Evolutionary conservation across 30 jellyfish, hydroid and myxozoan species (phyloP).

Genomic region (Morbakka virulenta): DNA sequence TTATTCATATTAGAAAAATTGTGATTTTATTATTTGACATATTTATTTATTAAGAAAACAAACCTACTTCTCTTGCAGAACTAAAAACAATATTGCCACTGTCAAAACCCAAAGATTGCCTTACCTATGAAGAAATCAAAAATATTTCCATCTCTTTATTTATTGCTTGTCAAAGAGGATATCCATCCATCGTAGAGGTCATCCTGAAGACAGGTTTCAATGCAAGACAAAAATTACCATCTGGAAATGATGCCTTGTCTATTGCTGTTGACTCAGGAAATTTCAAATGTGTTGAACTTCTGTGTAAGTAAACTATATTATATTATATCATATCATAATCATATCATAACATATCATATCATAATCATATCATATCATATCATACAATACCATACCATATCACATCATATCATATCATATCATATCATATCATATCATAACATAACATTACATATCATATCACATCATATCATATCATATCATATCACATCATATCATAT

Average conservation of each 20-base stretch:
- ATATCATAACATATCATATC: no score
- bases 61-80: slow-evolving; percentile 8
- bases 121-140: background rate
- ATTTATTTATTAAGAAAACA: no score
- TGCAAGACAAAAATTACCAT: slow-evolving; percentile 33
- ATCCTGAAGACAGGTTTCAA: slow-evolving; percentile 16
- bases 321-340: no score
- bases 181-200: slow-evolving; percentile 12
- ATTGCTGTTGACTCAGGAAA: slow-evolving; percentile 68
- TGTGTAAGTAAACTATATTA: slow-evolving; percentile 80
- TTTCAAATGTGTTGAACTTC: slow-evolving; percentile 44
- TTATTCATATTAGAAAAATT: no score
- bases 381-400: no score
- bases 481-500: no score
- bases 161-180: slow-evolving; percentile 54
- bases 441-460: no score
- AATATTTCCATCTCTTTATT: slow-evolving; percentile 37
- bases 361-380: no score
- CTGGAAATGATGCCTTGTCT: slow-evolving; percentile 61
- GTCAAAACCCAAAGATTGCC: background rate
- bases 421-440: no score
- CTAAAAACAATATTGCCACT: background rate
- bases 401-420: no score
- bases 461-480: no score
- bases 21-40: no score